Evolutionary conservation across 2,888 invertebrate genomes (phyloP).

Genomic region (Macrosiphum euphorbiae): DNA sequence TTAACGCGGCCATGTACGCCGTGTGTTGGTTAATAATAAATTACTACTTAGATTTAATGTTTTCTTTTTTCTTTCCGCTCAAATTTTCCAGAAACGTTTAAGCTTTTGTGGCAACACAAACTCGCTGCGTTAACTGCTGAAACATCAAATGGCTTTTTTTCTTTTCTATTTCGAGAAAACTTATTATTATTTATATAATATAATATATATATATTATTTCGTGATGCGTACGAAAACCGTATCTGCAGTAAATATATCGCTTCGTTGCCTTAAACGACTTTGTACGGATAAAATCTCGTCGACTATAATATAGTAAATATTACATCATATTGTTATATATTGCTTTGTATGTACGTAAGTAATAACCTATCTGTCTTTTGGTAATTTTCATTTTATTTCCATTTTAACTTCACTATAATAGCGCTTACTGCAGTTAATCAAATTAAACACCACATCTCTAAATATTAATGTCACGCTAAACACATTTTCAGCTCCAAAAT

Average conservation of each 20-base stretch:
- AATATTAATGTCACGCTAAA: not conserved
- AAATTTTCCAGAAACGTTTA: constrained; percentile 16
- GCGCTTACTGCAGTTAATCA: not conserved
- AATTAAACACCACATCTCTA: not conserved
- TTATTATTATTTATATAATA: not conserved
- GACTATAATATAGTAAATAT: not conserved
- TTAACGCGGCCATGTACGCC: not conserved
- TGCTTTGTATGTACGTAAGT: not conserved
- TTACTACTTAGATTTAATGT: constrained; percentile 20
- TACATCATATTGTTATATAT: not conserved
- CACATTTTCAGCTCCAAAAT: not conserved
- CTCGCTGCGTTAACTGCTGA: not conserved
- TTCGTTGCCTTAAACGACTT: not conserved
- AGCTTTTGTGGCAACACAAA: not conserved
- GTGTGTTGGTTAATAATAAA: constrained; percentile 13
- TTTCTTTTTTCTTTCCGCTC: not conserved
- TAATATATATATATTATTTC: not conserved
- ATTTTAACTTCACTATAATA: not conserved
- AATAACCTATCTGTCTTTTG: not conserved
- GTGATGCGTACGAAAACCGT: not conserved
- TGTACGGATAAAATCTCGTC: not conserved
- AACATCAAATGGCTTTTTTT: not conserved
- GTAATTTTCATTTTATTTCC: not conserved
- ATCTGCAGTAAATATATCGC: not conserved
- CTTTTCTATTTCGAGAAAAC: not conserved